A percentile compares a stretch with the other conserved stretches of the same genome.
These are phyloP conservation scores for Pristionchus japonicus DNA, from an alignment of 2,888 invertebrate species.

Conservation along the genomic window DNA sequence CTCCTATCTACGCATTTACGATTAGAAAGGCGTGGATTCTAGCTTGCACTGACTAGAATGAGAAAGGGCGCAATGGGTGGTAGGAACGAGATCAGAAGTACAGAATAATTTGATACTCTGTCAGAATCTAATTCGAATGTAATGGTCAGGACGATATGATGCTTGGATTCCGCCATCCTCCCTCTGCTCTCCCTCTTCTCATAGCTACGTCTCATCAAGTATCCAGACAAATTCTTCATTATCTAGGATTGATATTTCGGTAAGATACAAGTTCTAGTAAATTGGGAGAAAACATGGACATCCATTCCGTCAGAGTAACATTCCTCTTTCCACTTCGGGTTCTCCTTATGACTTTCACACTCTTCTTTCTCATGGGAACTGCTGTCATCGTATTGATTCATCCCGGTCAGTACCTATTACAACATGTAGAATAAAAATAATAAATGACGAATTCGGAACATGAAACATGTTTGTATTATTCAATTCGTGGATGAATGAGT, in stretches of 20 bases:
- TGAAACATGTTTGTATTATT: too few species aligned
- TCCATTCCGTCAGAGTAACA: slow-evolving; percentile 16
- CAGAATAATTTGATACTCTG: neutral
- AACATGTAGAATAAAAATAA: neutral
- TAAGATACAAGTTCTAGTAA: too few species aligned
- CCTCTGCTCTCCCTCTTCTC: neutral
- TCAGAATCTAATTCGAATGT: neutral
- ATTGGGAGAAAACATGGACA: too few species aligned
- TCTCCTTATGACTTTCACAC: neutral
- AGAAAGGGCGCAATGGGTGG: neutral
- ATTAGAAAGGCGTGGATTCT: neutral
- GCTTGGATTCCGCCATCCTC: slow-evolving; percentile 4
- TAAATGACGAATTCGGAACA: too few species aligned
- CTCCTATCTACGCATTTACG: neutral
- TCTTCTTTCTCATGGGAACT: neutral
- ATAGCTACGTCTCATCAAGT: neutral
- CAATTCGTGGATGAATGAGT: too few species aligned
- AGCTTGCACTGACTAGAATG: neutral
- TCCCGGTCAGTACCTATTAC: neutral
- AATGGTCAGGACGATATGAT: slow-evolving; percentile 30
- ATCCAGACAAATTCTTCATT: neutral
- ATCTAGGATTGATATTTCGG: neutral
- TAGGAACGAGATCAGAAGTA: neutral
- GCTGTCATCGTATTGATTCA: neutral
- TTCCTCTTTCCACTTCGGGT: slow-evolving; percentile 45